A percentile compares a stretch with the other conserved stretches of the same genome.
Evolutionary conservation across 1,140 invertebrate species (phyloP).

Genomic region (Heliothis subflexa): DNA sequence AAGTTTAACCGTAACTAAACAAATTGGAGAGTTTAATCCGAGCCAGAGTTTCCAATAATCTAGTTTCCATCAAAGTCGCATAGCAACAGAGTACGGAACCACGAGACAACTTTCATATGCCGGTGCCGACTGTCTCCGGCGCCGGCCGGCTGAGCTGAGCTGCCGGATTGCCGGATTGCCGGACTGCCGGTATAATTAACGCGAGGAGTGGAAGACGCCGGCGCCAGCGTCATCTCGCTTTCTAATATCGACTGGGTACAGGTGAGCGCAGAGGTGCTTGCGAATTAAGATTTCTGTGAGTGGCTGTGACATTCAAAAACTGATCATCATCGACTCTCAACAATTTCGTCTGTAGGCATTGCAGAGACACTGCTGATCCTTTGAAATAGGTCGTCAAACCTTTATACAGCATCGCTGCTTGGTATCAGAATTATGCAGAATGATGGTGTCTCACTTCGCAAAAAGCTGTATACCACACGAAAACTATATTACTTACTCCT

Average conservation of each 20-base stretch:
- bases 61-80: constrained; percentile 12
- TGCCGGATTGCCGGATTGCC: constrained; percentile 14
- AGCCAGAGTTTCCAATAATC: background rate
- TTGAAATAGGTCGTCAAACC: no score
- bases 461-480: no score
- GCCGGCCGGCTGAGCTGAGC: background rate
- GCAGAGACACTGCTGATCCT: no score
- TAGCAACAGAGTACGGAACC: constrained; percentile 6
- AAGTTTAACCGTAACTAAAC: no score
- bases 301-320: no score
- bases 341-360: no score
- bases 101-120: constrained; percentile 60
- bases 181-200: constrained; percentile 62
- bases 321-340: no score
- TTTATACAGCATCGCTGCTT: no score
- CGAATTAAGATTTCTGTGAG: background rate
- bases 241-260: constrained; percentile 58
- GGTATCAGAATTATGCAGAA: no score
- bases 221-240: constrained; percentile 56
- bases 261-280: background rate
- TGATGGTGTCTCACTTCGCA: no score
- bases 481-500: background rate
- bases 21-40: background rate
- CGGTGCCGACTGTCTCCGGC: constrained; percentile 34
- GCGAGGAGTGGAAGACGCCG: constrained; percentile 52